A percentile compares a stretch with the other conserved stretches of the same genome.
Evolutionary conservation across 2,113 vertebrate species (phyloP).

Genomic region (Myotis yumanensis): DNA sequence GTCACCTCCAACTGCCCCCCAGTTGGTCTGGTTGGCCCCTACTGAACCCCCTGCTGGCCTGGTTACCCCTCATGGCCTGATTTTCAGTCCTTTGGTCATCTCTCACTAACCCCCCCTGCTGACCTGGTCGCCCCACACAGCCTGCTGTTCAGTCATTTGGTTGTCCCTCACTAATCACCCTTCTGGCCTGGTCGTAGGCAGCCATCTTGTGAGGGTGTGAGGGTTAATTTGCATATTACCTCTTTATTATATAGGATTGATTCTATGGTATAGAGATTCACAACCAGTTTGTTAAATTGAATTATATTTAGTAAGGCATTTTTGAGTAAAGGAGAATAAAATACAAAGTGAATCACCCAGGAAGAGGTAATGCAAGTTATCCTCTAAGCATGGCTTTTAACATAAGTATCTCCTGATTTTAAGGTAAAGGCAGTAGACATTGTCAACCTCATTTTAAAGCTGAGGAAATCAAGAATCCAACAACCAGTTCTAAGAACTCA

Average conservation of each 20-base stretch:
- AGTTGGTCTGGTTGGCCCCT: too few relatives aligned
- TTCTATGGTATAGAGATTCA: background rate
- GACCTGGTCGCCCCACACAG: too few relatives aligned
- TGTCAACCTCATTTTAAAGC: background rate
- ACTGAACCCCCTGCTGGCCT: too few relatives aligned
- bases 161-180: too few relatives aligned
- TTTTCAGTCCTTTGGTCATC: too few relatives aligned
- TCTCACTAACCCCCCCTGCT: too few relatives aligned
- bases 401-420: background rate
- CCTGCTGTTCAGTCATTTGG: too few relatives aligned
- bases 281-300: background rate
- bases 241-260: background rate
- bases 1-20: too few relatives aligned
- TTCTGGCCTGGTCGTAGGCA: too few relatives aligned
- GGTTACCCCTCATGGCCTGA: too few relatives aligned
- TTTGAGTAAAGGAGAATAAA: background rate
- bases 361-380: background rate
- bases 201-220: too few relatives aligned
- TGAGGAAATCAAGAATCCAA: background rate
- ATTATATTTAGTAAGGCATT: background rate
- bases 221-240: too few relatives aligned
- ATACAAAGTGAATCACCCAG: background rate
- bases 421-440: background rate
- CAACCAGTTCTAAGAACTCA: background rate
- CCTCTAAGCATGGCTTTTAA: background rate